Base-by-base conservation (phyloP, 2,113 vertebrate species). In the Macrotus californicus region DNA sequence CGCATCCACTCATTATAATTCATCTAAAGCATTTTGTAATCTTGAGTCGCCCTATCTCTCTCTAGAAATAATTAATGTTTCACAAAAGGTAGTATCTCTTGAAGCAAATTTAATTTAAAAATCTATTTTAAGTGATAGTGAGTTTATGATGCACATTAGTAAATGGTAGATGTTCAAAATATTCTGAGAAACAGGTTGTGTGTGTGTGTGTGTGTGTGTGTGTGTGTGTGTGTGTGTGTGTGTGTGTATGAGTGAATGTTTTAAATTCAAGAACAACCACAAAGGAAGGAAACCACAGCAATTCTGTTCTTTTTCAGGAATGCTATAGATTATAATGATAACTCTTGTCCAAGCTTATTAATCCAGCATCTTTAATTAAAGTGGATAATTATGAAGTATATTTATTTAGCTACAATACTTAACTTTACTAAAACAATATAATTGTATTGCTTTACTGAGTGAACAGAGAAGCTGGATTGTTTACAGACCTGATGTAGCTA, bases 91-190 rank as follows among this genome's bases (percentile, higher is more conserved):
- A 94, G 29, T 91, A 91, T 90, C 89, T 95, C 83, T 96, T 92
- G 82, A 94, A 97, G 85, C 41, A 96, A 93, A 96, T 97, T 94
- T 94, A 97, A 94, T 97, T 96, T 97, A 86, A 96, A 95, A 96
- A 79, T 92, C 64, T 92, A 56, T 95, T 89, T 95, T 92, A 92
- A 83, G 41, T 77, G 75, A 94, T 93, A 94, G 75, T 67, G 75
- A 89, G 48, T 36, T 84, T 59, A 93, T 88, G 41, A 73, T 52
- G 85, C 82, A 91, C 15, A 86, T 83, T 91, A 96, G 50, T 64
- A 93, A 89, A 83, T 88, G 24, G n/a, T 72, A 24, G 50, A 50
- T 84, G n/a, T 75, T 94, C n/a, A 96, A 82, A 91, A 94, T 94
- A 64, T 77, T 73, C 72, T 82, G 34, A 96, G n/a, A 96, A 95